Base-by-base conservation (phyloP, 2,113 vertebrate genomes). In the Etheostoma spectabile region DNA sequence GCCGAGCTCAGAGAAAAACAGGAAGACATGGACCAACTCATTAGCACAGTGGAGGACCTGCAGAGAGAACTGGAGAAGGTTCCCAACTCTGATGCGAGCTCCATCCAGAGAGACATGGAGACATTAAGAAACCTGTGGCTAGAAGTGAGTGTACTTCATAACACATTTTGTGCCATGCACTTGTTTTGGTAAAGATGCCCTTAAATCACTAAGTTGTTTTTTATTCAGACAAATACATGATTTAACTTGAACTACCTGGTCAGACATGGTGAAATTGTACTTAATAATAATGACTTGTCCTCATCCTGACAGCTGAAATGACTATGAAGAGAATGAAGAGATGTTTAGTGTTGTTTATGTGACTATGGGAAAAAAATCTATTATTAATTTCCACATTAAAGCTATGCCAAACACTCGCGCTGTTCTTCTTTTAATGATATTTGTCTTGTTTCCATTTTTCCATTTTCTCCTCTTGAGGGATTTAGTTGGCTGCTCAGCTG, bases 11-110 rank as follows among this genome's bases (percentile, higher is more conserved):
- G 80, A 74, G 95, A 92, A 14, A 96, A 96, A 74, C 97, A 98
- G 82, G 96, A 96, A 27, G 96, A 97, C 21, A 91, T 99, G 94
- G 97, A 98, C 83, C 84, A 89, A 69, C 97, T 99, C 90, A 97
- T 96, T 83, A 95, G 90, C 82, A 97, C 96, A 80, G 96, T 95
- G n/a, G 97, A 97, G 88, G 96, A 96, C 67, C 89, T 99, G 79
- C 86, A 97, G 78, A 94, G 94, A 45, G 96, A 97, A 77, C 56
- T 99, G 91, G 97, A 95, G 75, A 96, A 94, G 84, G 87, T 97
- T 62, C 95, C 94, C 13, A 95, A 94, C 51, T 94, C 95, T 0
- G 94, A 96, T 49, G 80, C 89, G 3, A 35, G 74, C 42, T 80
- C 79, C 0, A 86, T 99, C 69, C 96, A 96, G 87, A 91, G 79